Conservation (phyloP, 1,140 invertebrate species). For the Calephelis nemesis region DNA sequence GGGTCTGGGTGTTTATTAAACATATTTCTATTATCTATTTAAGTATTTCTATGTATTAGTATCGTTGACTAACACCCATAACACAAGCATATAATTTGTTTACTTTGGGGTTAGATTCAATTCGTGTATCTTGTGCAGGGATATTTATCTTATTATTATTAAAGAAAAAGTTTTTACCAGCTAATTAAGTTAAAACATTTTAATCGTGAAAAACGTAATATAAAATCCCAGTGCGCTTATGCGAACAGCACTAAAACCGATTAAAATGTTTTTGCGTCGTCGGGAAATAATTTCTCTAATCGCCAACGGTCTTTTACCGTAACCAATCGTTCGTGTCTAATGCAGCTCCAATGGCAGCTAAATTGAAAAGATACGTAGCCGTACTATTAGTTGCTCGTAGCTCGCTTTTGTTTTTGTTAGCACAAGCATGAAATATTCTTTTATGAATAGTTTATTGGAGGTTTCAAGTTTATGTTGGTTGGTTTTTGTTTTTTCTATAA, state of each 20-base stretch:
- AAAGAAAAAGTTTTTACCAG: background rate
- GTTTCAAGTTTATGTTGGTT: background rate
- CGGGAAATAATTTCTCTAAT: conserved; percentile 18
- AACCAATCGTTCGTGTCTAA: conserved; percentile 28
- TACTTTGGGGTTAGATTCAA: no score
- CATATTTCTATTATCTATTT: no score
- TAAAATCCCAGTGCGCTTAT: conserved; percentile 1
- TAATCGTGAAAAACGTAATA: background rate
- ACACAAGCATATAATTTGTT: no score
- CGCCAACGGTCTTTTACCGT: conserved; percentile 17
- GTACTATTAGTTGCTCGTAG: conserved; percentile 18
- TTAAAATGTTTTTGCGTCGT: conserved; percentile 14
- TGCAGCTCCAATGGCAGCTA: conserved; percentile 27
- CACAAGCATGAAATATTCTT: conserved; percentile 16
- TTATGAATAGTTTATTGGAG: background rate
- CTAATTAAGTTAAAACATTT: background rate
- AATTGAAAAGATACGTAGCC: conserved; percentile 26
- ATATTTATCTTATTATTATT: no score
- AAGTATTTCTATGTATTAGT: no score
- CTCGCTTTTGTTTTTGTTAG: conserved; percentile 25
- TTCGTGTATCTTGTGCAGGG: no score
- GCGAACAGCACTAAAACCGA: conserved; percentile 1
- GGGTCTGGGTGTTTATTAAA: no score
- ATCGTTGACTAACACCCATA: no score
- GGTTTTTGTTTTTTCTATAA: no score